Evolutionary conservation across 2,797 vertebrate genomes (phyloP).

Genomic region (Uromys caudimaculatus): DNA sequence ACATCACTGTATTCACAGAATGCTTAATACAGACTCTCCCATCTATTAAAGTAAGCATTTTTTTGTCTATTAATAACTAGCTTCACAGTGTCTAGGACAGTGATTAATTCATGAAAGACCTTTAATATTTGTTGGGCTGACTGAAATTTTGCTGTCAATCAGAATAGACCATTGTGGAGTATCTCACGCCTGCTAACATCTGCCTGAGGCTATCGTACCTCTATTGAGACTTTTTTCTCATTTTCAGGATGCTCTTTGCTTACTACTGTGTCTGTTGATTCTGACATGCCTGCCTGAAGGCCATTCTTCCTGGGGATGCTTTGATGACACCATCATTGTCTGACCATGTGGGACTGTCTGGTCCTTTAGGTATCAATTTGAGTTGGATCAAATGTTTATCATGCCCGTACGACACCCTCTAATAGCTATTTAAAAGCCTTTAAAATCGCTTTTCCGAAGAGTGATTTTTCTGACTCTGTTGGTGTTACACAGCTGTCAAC

Average conservation of each 20-base stretch:
- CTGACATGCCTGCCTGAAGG: background rate
- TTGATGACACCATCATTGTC: background rate
- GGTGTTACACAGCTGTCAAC: background rate
- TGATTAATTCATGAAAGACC: slow-evolving; percentile 44
- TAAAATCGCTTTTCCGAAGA: background rate
- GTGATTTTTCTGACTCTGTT: slow-evolving; percentile 18
- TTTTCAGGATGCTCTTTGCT: background rate
- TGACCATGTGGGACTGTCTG: background rate
- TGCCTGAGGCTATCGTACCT: background rate
- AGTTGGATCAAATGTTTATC: background rate
- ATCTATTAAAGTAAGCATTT: background rate
- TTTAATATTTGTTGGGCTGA: slow-evolving; percentile 45
- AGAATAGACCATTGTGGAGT: slow-evolving; percentile 23
- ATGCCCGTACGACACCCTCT: background rate
- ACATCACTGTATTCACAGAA: slow-evolving; percentile 33
- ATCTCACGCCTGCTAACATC: background rate
- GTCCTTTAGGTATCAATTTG: background rate
- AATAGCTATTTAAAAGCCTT: slow-evolving; percentile 24
- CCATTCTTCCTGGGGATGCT: background rate
- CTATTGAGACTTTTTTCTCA: background rate
- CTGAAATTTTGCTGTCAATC: slow-evolving; percentile 17
- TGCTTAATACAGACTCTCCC: slow-evolving; percentile 51
- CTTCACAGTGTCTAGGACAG: background rate
- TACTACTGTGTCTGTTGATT: background rate
- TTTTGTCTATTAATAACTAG: slow-evolving; percentile 42